These are phyloP conservation scores for Cynaeus angustus DNA, from an alignment of 2,888 invertebrate species.

Conservation along the genomic window DNA sequence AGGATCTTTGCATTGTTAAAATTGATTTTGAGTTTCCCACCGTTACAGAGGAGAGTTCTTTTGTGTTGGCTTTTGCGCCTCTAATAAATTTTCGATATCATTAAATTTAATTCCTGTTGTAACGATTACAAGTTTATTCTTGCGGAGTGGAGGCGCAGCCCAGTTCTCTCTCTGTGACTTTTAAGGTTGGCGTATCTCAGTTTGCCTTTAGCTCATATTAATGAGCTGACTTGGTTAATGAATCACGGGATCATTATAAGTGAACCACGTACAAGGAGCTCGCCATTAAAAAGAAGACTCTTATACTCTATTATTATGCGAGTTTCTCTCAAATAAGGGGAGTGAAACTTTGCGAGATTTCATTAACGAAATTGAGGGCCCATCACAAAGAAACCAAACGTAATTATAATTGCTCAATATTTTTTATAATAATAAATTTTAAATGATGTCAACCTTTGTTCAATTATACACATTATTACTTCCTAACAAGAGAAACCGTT, in stretches of 20 bases:
- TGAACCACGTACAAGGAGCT: constrained; percentile 63
- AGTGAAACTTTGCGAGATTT: constrained; percentile 45
- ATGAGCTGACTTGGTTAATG: constrained; percentile 68
- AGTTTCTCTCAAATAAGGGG: constrained; percentile 53
- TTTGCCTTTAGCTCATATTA: constrained; percentile 64
- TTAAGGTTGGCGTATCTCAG: constrained; percentile 47
- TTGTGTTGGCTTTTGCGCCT: constrained; percentile 61
- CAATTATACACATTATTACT: constrained; percentile 10
- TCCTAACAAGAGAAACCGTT: not conserved
- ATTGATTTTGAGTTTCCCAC: constrained; percentile 48
- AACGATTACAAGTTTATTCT: constrained; percentile 65
- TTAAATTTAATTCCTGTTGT: constrained; percentile 66
- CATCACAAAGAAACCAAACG: constrained; percentile 45
- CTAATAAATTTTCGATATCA: constrained; percentile 64
- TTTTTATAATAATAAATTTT: constrained; percentile 23
- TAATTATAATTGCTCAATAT: constrained; percentile 39
- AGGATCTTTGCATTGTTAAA: constrained; percentile 48
- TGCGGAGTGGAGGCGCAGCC: constrained; percentile 45
- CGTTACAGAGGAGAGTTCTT: constrained; percentile 49
- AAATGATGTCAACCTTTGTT: constrained; percentile 10
- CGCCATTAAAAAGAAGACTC: constrained; percentile 65
- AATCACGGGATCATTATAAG: constrained; percentile 69
- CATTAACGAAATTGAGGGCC: constrained; percentile 46
- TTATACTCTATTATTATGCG: constrained; percentile 64
- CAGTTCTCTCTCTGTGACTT: constrained; percentile 47